phyloP scores from a whole-genome alignment of 1,140 invertebrate species.

The Bombus superbus region DNA sequence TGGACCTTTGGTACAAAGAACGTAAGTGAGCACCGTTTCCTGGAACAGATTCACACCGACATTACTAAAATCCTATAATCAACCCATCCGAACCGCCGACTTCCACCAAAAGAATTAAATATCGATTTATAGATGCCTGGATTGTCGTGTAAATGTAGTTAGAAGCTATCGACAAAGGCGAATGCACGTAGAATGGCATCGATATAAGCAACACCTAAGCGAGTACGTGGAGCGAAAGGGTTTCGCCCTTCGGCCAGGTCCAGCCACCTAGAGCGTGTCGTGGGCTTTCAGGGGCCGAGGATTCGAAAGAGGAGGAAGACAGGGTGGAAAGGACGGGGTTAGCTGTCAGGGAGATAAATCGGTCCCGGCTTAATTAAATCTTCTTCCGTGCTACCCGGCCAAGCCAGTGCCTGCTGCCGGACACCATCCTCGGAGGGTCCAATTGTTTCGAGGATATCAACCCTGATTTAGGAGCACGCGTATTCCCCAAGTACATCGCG shows the following conservation, averaged over 20 bases:
- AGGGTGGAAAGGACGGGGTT: constrained; percentile 75
- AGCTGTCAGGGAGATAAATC: constrained; percentile 84
- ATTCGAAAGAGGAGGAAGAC: constrained; percentile 71
- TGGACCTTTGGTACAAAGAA: no score
- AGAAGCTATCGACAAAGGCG: neutral
- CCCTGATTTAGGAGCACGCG: constrained; percentile 79
- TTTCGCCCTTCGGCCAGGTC: constrained; percentile 56
- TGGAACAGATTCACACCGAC: no score
- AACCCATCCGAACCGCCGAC: no score
- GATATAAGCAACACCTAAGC: constrained; percentile 7
- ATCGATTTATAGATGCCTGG: neutral
- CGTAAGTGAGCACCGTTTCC: no score
- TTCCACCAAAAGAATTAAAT: neutral
- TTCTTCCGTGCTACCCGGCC: constrained; percentile 79
- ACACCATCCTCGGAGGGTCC: constrained; percentile 76
- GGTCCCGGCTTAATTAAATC: constrained; percentile 83
- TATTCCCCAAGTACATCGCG: constrained; percentile 74
- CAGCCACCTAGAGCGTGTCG: constrained; percentile 75
- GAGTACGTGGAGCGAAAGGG: constrained; percentile 47
- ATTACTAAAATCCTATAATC: neutral
- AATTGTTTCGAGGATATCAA: constrained; percentile 82
- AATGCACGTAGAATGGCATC: neutral
- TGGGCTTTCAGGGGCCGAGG: constrained; percentile 72
- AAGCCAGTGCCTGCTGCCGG: constrained; percentile 67
- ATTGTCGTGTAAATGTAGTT: neutral